Evolutionary conservation across 1,140 invertebrate species (phyloP), one percentile per base, ranked within the genome.

Genomic region (Drosophila jambulina): DNA sequence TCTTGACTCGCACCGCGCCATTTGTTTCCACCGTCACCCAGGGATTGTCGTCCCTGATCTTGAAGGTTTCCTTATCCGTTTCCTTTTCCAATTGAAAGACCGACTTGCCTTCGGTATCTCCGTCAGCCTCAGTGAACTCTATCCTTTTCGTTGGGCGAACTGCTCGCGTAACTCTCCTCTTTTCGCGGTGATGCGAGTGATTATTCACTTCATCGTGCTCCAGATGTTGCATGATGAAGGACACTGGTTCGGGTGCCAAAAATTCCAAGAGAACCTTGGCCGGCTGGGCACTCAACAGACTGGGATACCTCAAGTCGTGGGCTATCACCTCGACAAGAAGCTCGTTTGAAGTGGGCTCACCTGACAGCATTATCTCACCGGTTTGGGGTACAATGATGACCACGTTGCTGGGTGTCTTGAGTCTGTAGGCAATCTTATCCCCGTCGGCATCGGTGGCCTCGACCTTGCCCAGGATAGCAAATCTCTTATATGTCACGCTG

Each of bases 1-100:
- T 97, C 93, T 98, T 98, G 40, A 99, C 97, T 82, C 96, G 95
- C 67, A 99, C 97, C 32, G 97, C 97, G 64, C 98, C 98, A 93
- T 97, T 98, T 9, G 96, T 95, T 92, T 97, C 97, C 40, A 99
- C 97, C 15, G 96, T 97, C 27, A 99, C 97, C 98, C 98, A 99
- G 49, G 96, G 96, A 93, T 98, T 98, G 93, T 98, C 97, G 80
- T 98, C 97, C 62, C 97, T 94, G 82, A 99, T 98, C 93, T 98
- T 98, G 92, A 98, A 99, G 12, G 96, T 97, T 92, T 99, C 98
- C 82, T 96, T 95, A 63, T 98, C 97, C 23, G 97, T 97, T 93
- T 98, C 97, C 92, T 98, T 98, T 83, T 98, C 97, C 51, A 99
- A 93, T 45, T 97, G 96, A 92, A 98, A 98, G 32, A 98, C 97